Evolutionary conservation across 1,140 invertebrate genomes (phyloP), one percentile per base, ranked within the genome.

Genomic region (Drosophila parvula): DNA sequence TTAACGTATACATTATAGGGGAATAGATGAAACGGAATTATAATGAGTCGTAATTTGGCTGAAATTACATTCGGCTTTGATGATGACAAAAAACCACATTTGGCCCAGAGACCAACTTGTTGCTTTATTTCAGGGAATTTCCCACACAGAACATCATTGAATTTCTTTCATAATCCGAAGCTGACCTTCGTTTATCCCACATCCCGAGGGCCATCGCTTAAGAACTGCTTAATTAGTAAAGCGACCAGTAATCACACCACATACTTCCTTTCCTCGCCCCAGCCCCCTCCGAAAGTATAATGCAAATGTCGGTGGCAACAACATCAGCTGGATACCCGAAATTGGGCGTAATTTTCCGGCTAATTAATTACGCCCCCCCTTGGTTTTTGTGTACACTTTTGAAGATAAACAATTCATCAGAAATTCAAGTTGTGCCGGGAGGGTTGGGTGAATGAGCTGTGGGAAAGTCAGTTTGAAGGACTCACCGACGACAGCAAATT

Each of bases 361-460:
- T 88, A 88, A 88, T 88, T 88, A 88, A 89, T 88, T 88, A 88
- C 76, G 82, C 67, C 68, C 79, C 22, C 22, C 56, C 82, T 80
- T 55, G 51, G 43, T 50, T 71, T 50, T 71, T 71, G 65, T 71
- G 77, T 83, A 89, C 75, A 89, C 80, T 88, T 86, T 88, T 80
- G 69, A 88, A 88, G 79, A 88, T 70, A 88, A 88, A 88, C 79
- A 88, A 89, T 88, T 88, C 83, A 88, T 89, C 83, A 88, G 78
- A 88, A 88, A 83, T 83, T 86, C 67, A 77, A 74, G 69, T 79
- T 70, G 44, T 41, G 41, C 44, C 34, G 27, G 41, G 30, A 4
- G 22, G 12, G 11, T 3, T 22, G 41, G 4, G 22, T 1, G 22
- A 22, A 22, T 22, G 22, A 22, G 14, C 30, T 27, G 8, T 32